These are phyloP conservation scores for Hemibagrus wyckioides DNA, from an alignment of 2,113 vertebrate species.

Conservation along the genomic window DNA sequence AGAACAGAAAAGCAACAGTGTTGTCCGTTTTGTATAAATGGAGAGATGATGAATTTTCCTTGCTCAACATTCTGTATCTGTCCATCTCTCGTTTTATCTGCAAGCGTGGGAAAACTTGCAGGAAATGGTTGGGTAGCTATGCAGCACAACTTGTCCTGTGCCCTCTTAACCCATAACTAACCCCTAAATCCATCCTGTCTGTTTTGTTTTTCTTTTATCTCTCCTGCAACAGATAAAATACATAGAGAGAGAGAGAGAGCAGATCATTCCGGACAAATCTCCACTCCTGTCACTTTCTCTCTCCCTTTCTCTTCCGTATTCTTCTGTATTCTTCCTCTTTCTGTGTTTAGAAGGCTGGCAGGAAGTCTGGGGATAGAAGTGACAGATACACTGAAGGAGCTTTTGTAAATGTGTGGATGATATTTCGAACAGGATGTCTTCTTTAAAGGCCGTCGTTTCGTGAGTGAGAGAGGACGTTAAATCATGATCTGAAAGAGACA, in stretches of 20 bases:
- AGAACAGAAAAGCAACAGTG: slow-evolving; percentile 50
- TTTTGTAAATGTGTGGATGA: not conserved
- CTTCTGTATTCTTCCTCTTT: not conserved
- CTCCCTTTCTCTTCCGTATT: not conserved
- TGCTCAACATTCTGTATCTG: slow-evolving; percentile 43
- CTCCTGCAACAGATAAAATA: not conserved
- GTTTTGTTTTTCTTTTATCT: not conserved
- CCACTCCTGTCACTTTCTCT: not conserved
- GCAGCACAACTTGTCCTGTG: slow-evolving; percentile 36
- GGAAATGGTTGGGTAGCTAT: slow-evolving; percentile 55
- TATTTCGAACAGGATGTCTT: not conserved
- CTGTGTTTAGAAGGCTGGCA: slow-evolving; percentile 36
- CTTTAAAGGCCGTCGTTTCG: not conserved
- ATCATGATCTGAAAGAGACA: slow-evolving; percentile 6
- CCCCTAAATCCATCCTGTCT: not conserved
- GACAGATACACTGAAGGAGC: not conserved
- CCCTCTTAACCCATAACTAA: slow-evolving; percentile 36
- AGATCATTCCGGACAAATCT: not conserved
- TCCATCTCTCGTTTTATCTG: slow-evolving; percentile 35
- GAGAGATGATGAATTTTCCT: slow-evolving; percentile 65
- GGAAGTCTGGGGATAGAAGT: slow-evolving; percentile 26
- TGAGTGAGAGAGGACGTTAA: slow-evolving; percentile 1
- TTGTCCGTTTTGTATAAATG: slow-evolving; percentile 60
- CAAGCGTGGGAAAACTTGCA: slow-evolving; percentile 57
- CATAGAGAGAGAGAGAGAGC: not conserved